Conservation (phyloP, 2,113 vertebrate species). For the Montifringilla adamsi region DNA sequence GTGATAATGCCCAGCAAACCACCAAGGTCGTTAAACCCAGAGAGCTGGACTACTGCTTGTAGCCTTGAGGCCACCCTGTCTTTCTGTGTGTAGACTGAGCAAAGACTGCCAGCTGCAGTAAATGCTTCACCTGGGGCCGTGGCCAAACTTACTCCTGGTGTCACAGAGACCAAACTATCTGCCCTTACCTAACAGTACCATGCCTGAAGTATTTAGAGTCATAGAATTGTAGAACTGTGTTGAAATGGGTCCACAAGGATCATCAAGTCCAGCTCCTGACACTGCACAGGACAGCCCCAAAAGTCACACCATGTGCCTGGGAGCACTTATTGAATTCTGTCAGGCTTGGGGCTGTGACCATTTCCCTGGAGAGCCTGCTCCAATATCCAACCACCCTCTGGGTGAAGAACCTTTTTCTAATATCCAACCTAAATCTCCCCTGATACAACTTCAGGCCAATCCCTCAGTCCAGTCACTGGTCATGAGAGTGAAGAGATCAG, state of each 20-base stretch:
- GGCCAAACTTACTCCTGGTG: not conserved
- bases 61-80: not conserved
- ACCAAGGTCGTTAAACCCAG: not conserved
- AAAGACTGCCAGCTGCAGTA: not conserved
- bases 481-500: not conserved
- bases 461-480: not conserved
- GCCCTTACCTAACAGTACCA: not conserved
- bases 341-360: not conserved
- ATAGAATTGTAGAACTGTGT: not conserved
- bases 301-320: not conserved
- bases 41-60: not conserved
- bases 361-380: not conserved
- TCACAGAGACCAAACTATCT: not conserved
- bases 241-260: not conserved
- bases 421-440: not conserved
- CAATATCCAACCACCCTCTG: not conserved
- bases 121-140: not conserved
- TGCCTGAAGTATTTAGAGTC: not conserved
- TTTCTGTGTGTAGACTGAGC: not conserved
- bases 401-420: not conserved
- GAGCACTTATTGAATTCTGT: not conserved
- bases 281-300: not conserved
- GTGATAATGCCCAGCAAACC: not conserved
- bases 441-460: not conserved
- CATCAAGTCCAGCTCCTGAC: rapidly evolving